Evolutionary conservation across 2,888 invertebrate genomes (phyloP).

Genomic region (Helleia helle): DNA sequence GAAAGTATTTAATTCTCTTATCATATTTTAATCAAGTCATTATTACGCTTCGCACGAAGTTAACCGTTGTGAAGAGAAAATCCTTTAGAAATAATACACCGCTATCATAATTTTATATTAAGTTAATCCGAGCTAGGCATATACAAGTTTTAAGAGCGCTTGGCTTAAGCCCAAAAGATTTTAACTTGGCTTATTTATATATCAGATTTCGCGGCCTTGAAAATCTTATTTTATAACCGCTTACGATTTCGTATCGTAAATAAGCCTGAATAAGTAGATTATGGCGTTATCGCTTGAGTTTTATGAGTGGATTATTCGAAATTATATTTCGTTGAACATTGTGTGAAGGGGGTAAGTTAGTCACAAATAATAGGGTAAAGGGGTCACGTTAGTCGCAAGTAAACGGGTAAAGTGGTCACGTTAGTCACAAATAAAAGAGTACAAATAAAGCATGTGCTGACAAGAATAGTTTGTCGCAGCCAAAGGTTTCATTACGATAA

Average conservation of each 20-base stretch:
- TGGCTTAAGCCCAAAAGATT: slow-evolving; percentile 21
- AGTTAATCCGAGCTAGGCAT: slow-evolving; percentile 9
- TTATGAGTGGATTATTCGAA: too few species aligned
- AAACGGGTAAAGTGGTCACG: too few species aligned
- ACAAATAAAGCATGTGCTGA: too few species aligned
- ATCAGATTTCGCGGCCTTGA: slow-evolving; percentile 14
- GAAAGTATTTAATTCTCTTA: neutral
- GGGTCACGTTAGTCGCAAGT: too few species aligned
- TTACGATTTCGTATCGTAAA: neutral
- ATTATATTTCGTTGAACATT: too few species aligned
- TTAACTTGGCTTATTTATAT: slow-evolving; percentile 18
- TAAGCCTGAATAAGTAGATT: too few species aligned
- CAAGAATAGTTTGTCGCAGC: too few species aligned
- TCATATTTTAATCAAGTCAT: slow-evolving; percentile 1
- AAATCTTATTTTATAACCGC: slow-evolving; percentile 11
- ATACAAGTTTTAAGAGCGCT: slow-evolving; percentile 15
- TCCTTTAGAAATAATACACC: slow-evolving; percentile 1
- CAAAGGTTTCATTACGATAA: too few species aligned
- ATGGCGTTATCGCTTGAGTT: too few species aligned
- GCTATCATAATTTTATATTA: slow-evolving; percentile 10
- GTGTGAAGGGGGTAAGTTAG: too few species aligned
- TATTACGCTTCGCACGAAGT: neutral
- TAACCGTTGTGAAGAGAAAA: neutral
- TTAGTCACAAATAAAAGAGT: too few species aligned
- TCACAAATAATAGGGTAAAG: too few species aligned